Base-by-base conservation (phyloP, 2,113 vertebrate genomes). In the Rhinolophus sinicus region DNA sequence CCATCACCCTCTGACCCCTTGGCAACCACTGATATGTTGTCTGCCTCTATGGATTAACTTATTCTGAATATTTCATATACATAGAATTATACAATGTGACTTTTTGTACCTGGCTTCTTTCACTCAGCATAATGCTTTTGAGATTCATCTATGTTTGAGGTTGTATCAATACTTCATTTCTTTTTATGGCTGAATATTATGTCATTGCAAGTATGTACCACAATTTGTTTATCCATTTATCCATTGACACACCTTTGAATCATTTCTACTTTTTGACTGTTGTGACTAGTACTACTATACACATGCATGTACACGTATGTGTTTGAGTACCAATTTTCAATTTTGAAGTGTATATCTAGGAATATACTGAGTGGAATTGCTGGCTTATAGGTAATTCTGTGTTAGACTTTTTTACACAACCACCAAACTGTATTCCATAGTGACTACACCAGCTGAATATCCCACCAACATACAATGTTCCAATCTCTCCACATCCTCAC, bases 1-100 rank as follows among this genome's bases (percentile, higher is more conserved):
- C 35, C 4, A 0, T 75, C 44, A 26, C 28, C 8, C 3, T 0
- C 24, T 58, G n/a, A 65, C 16, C 18, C 1, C 5, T 21, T 33
- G 40, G 3, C 26, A 72, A n/a, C 52, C 50, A 38, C 35, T 30
- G n/a, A n/a, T 38, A 24, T 64, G 40, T 24, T 26, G 26, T 40
- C 62, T 26, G 6, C 69, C 33, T 69, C 65, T 67, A 11, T 67
- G 64, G 6, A 62, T 75, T 47, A 88, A 30, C 22, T 19, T 84
- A 7, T 28, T 90, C 40, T 56, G 65, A 47, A 69, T 40, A 67
- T 83, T 50, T 88, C 83, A 40, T 50, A 44, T 40, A n/a, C 78
- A 75, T 15, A 12, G 21, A 86, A 47, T 80, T 15, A 30, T 67
- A 58, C 44, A 64, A 4, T 2, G 3, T 40, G 10, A 89, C 6